phyloP scores from a whole-genome alignment of 2,113 vertebrate genomes.

The Urocynchramus pylzowi region DNA sequence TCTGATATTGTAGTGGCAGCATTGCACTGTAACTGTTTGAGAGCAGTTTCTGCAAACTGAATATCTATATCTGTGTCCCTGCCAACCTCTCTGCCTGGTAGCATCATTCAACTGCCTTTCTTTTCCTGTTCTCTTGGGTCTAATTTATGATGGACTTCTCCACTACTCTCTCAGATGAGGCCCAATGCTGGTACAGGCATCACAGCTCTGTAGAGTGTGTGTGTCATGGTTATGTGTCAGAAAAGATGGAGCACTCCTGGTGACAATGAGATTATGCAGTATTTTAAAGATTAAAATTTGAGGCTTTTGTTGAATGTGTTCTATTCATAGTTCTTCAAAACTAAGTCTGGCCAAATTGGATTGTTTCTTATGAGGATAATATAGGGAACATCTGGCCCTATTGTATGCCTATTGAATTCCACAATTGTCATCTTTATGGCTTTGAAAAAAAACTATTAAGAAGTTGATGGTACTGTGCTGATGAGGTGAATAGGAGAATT shows the following conservation, averaged over 20 bases:
- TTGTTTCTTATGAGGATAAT: background rate
- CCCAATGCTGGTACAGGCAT: background rate
- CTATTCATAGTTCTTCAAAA: background rate
- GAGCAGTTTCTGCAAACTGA: background rate
- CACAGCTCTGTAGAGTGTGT: rapidly evolving
- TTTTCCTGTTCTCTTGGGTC: background rate
- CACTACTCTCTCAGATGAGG: background rate
- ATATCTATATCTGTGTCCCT: background rate
- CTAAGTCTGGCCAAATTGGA: background rate
- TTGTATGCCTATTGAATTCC: background rate
- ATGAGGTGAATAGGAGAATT: background rate
- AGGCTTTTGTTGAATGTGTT: background rate
- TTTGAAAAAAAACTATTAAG: background rate
- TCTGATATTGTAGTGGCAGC: background rate
- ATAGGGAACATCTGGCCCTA: background rate
- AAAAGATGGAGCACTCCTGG: background rate
- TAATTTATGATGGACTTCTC: background rate
- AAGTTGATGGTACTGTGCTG: background rate
- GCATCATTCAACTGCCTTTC: background rate
- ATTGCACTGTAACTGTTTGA: background rate
- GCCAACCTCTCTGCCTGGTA: background rate
- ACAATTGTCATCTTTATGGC: background rate
- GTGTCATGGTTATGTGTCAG: background rate
- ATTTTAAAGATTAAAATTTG: background rate
- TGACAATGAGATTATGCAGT: background rate